Base-by-base conservation (phyloP, 2,797 vertebrate species). In the Acipenser ruthenus region DNA sequence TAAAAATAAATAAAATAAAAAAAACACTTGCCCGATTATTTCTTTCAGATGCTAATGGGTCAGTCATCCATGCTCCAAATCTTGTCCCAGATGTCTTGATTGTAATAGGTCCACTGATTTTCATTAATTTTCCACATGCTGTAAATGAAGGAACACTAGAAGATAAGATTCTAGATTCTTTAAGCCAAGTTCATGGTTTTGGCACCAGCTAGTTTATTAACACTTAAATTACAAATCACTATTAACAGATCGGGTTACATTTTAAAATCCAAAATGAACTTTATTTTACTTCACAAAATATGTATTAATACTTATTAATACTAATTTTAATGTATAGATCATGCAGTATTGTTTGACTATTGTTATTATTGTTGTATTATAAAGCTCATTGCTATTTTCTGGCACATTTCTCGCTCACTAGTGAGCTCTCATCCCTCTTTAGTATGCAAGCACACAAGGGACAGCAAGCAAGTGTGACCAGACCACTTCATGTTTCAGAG, bases 111-210 rank as follows among this genome's bases (percentile, higher is more conserved):
- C 94, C 95, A 75, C 92, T 94, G 89, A 98, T 98, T 91, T 98
- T 97, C 97, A 99, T 99, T 91, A 99, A 69, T 86, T 96, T 98
- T 37, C 96, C 97, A 77, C 97, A 99, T 6, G 96, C 96, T 98
- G 89, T 82, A 93, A 93, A 87, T 64, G 90, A 78, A 89, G 77
- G 87, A 90, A 84, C 58, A 81, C 75, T 81, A 82, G 84, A 83
- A 82, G 73, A 82, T 85, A 83, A 86, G 83, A 81, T 78, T 75
- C 78, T 82, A 80, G 78, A 85, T 87, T 85, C 75, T 77, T 83
- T 73, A 75, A 83, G 78, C 78, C 82, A 85, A 87, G 88, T 88
- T 86, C 82, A 84, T 83, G 84, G 75, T 73, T 77, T 69, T 71
- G 73, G 74, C 80, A 79, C 73, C 75, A 51, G 74, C 81, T 77